Percentiles rank a stretch among this genome's conserved stretches.
Conservation (phyloP, 1,140 invertebrate species). For the Cataglyphis hispanica region DNA sequence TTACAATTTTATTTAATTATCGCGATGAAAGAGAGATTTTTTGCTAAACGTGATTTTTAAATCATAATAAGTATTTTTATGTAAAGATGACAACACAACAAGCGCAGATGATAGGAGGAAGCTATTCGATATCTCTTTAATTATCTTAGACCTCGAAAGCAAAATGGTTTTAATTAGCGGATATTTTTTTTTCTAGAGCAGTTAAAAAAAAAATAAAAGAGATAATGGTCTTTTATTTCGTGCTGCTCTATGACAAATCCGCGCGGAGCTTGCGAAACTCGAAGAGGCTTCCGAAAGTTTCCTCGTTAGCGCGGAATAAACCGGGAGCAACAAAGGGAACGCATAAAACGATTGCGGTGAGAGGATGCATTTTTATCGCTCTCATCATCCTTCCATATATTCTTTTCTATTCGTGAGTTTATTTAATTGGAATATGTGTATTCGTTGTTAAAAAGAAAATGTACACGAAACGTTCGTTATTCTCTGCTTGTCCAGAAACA, state of each 20-base stretch:
- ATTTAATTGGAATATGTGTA: background rate
- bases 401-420: conserved; percentile 31
- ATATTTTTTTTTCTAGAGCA: background rate
- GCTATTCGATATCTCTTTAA: background rate
- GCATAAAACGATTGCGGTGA: conserved; percentile 16
- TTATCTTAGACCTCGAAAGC: background rate
- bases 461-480: conserved; percentile 14
- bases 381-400: conserved; percentile 1
- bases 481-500: conserved; percentile 48
- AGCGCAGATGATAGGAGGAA: background rate
- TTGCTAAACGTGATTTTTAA: conserved; percentile 58
- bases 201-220: background rate
- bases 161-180: conserved; percentile 17
- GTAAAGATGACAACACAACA: conserved; percentile 15
- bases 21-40: conserved; percentile 22
- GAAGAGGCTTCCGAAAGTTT: conserved; percentile 50
- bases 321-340: conserved; percentile 1
- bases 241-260: conserved; percentile 12
- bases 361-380: conserved; percentile 37
- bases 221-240: conserved; percentile 15
- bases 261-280: background rate
- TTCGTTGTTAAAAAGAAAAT: background rate
- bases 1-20: background rate
- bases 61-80: conserved; percentile 36
- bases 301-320: conserved; percentile 31